These are phyloP conservation scores for Harpagoxenus sublaevis DNA, from an alignment of 2,888 invertebrate genomes.

Conservation along the genomic window DNA sequence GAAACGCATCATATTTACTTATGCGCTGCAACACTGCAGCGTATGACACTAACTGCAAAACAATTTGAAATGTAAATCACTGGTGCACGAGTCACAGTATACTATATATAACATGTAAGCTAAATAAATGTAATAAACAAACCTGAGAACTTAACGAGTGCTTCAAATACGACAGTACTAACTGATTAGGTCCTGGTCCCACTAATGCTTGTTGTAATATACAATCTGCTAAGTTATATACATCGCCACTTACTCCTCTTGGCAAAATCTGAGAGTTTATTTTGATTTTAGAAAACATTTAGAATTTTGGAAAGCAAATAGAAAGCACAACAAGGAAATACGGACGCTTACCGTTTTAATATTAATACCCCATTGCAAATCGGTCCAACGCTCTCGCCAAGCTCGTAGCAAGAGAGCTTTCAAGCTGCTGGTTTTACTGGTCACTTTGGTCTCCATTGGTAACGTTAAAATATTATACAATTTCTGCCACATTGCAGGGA, in stretches of 20 bases:
- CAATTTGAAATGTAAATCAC: conserved; percentile 7
- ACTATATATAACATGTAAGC: too few relatives aligned
- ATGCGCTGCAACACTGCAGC: conserved; percentile 96
- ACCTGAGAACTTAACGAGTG: conserved; percentile 96
- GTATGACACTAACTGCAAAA: conserved; percentile 92
- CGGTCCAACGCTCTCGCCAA: conserved; percentile 98
- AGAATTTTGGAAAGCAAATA: background rate
- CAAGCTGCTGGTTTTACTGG: conserved; percentile 93
- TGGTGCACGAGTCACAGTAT: too few relatives aligned
- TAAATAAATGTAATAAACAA: background rate
- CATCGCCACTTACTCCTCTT: conserved; percentile 96
- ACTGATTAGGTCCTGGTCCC: conserved; percentile 96
- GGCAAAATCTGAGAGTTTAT: conserved; percentile 89
- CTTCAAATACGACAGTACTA: conserved; percentile 96
- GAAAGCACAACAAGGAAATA: background rate
- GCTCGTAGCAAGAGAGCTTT: conserved; percentile 94
- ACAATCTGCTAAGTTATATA: conserved; percentile 97
- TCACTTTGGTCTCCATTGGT: conserved; percentile 93
- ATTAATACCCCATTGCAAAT: conserved; percentile 98
- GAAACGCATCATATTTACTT: conserved; percentile 95
- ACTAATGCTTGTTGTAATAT: conserved; percentile 97
- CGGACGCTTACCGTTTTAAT: conserved; percentile 92
- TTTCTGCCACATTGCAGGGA: conserved; percentile 15
- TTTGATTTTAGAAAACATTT: background rate
- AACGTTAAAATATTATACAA: conserved; percentile 64